Conservation (phyloP, 2,888 invertebrate genomes). For the Nudaria mundana region DNA sequence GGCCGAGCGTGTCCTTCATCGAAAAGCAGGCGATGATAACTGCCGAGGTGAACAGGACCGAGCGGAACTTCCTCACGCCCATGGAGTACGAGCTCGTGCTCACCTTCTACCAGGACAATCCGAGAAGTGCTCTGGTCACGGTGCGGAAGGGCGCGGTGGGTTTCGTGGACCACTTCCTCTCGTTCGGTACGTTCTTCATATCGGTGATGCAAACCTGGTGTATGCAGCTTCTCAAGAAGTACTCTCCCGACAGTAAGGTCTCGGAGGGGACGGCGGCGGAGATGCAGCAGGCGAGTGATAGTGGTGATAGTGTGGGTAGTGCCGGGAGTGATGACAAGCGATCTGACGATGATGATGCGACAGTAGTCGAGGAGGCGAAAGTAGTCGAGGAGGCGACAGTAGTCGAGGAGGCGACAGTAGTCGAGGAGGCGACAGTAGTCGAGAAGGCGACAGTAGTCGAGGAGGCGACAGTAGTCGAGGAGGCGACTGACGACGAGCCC, state of each 20-base stretch:
- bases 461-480: neutral
- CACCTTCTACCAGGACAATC: slow-evolving; percentile 33
- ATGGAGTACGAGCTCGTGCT: slow-evolving; percentile 45
- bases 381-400: no score
- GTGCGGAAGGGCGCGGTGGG: slow-evolving; percentile 37
- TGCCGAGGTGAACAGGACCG: slow-evolving; percentile 41
- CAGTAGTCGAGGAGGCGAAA: no score
- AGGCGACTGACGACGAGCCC: slow-evolving; percentile 20
- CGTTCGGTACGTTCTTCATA: slow-evolving; percentile 53
- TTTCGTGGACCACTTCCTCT: slow-evolving; percentile 39
- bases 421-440: no score
- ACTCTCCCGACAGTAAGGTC: slow-evolving; percentile 29
- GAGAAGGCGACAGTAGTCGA: neutral
- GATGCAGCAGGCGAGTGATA: slow-evolving; percentile 17
- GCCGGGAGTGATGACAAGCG: no score
- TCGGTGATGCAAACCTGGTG: slow-evolving; percentile 48
- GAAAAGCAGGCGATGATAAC: slow-evolving; percentile 49
- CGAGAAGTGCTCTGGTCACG: slow-evolving; percentile 31
- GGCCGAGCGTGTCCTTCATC: slow-evolving; percentile 27
- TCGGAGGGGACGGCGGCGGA: slow-evolving; percentile 30
- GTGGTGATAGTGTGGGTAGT: slow-evolving; percentile 8
- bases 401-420: no score
- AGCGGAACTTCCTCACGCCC: slow-evolving; percentile 25
- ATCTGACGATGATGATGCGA: no score
- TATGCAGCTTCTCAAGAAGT: slow-evolving; percentile 33